These are phyloP conservation scores for Leptodactylus fuscus DNA, from an alignment of 2,113 vertebrate species.

Conservation along the genomic window DNA sequence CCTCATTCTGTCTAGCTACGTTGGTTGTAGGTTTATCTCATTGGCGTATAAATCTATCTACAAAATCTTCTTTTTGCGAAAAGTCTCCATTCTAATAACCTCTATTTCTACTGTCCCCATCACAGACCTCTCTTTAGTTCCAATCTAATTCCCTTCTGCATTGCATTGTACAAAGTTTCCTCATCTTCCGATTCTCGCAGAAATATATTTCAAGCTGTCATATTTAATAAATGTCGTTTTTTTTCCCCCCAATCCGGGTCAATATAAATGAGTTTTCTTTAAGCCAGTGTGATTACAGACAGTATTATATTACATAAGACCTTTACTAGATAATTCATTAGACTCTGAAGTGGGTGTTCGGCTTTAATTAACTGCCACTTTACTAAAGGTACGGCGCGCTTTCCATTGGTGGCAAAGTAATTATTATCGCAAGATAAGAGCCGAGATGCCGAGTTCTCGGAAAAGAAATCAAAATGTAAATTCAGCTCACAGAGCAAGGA, in stretches of 20 bases:
- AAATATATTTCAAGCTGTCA: constrained; percentile 41
- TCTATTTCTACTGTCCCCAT: background rate
- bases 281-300: constrained; percentile 36
- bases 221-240: constrained; percentile 23
- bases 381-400: constrained; percentile 37
- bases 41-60: background rate
- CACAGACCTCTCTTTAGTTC: background rate
- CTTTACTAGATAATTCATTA: constrained; percentile 46
- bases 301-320: constrained; percentile 51
- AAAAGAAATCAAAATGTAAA: constrained; percentile 48
- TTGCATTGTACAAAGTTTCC: constrained; percentile 35
- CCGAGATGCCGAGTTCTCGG: background rate
- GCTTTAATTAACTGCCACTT: constrained; percentile 56
- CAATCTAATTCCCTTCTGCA: constrained; percentile 33
- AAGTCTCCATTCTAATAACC: constrained; percentile 14
- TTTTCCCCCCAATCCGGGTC: constrained; percentile 33
- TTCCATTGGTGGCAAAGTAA: constrained; percentile 40
- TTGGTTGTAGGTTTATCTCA: no score
- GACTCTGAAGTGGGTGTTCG: constrained; percentile 46
- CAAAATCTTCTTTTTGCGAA: background rate
- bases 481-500: constrained; percentile 28
- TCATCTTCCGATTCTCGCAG: constrained; percentile 36
- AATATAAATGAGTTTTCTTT: constrained; percentile 50
- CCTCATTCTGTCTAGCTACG: no score
- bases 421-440: constrained; percentile 42